Base-by-base conservation (phyloP, 2,113 vertebrate species). In the Sylvietta virens region DNA sequence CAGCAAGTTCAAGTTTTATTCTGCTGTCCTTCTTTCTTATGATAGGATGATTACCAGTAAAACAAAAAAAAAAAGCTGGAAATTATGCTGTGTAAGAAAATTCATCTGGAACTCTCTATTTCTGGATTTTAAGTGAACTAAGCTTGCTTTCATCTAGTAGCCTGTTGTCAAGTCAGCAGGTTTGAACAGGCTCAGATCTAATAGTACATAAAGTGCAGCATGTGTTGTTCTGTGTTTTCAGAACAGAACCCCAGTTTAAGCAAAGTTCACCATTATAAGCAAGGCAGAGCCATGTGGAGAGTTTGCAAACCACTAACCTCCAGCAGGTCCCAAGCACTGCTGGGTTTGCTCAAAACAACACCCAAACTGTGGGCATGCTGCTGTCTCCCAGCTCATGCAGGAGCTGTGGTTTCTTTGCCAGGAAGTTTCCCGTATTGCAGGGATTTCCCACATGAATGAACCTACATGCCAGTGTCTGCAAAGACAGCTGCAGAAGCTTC, bases 1-100 rank as follows among this genome's bases (percentile, higher is more conserved):
- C 45, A 57, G 48, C 57, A 88, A 96, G 61, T 74, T 96, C 64
- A 94, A 71, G 51, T 94, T 96, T 94, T 92, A 92, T 86, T 81
- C 90, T 71, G n/a, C 40, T 88, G 58, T 66, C 39, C 81, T 96
- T 86, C 30, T 6, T 82, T 90, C 81, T 30, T 54, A 51, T 66
- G 35, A 74, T 57, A 79, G 33, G 42, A 80, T 42, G 50, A 83
- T 72, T 82, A 91, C 11, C 42, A 94, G 51, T 28, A 48, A n/a
- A 60, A 54, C 72, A 69, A 91, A 47, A 16, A 18, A 40, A 81
- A 60, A 79, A 78, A 17, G 3, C 30, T 80, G 45, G 58, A 88
- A 93, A 93, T 20, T 78, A 12, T 80, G 60, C n/a, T 61, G 33
- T 50, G n/a, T 83, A 84, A 86, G 67, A 96, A 94, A 94, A 92